Base-by-base conservation (phyloP, 2,888 invertebrate genomes). In the Alloscopus bannaensis region DNA sequence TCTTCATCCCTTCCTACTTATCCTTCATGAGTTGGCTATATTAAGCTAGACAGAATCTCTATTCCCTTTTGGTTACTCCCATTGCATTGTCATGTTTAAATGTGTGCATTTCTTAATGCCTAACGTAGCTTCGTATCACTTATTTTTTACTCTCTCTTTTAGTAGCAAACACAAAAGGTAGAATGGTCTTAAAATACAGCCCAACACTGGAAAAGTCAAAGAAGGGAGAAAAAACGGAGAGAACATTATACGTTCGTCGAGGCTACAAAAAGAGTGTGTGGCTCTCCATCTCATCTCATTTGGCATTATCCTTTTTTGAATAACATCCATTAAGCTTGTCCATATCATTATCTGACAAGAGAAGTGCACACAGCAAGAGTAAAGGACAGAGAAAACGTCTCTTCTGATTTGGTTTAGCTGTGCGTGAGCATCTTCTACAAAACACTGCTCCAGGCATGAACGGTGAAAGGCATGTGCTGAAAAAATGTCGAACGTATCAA, bases 261-360 rank as follows among this genome's bases (percentile, higher is more conserved):
- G 69, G 40, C 59, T n/a, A n/a, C n/a, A n/a, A n/a, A n/a, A 70
- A 36, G 18, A 22, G 57, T 60, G 66, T n/a, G 68, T n/a, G 47
- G 16, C 20, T 64, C 16, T 55, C 22, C 26, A 11, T 50, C 52
- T 65, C 73, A 73, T 64, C 57, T 65, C 73, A 73, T 73, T 73
- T 73, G 28, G 65, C 55, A 73, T 68, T 68, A 68, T 75, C 71
- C 50, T 57, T 59, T 66, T 68, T 57, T 68, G 60, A 75, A 75
- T 73, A 73, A 64, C 66, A 47, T 68, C 75, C 75, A 75, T 75
- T 75, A 75, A 75, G 66, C 66, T 66, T 75, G 75, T 75, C 75
- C 66, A 47, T 75, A 75, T 75, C 75, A 45, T 65, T 66, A 60
- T 66, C 55, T 20, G 31, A 55, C 28, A 66, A 40, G 26, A 31